These are phyloP conservation scores for Entelurus aequoreus DNA, from an alignment of 2,113 vertebrate species.

Conservation along the genomic window DNA sequence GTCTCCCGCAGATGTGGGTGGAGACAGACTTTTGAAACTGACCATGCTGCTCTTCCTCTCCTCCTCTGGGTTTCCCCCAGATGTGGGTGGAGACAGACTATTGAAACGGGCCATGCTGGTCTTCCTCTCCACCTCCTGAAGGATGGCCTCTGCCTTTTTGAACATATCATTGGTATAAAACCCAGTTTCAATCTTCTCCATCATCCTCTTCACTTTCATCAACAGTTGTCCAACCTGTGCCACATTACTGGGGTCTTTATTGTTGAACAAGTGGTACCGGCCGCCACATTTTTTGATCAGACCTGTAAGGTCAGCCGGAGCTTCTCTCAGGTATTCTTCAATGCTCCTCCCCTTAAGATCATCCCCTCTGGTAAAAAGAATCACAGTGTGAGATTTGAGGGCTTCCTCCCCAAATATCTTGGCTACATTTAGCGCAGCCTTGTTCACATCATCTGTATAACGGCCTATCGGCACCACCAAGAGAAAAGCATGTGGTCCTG, in stretches of 20 bases:
- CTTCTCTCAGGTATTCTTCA: conserved; percentile 52
- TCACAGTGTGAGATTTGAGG: conserved; percentile 60
- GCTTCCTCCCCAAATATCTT: conserved; percentile 65
- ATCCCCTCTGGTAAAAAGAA: conserved; percentile 70
- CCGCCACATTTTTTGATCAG: conserved; percentile 66
- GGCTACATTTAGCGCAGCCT: conserved; percentile 47
- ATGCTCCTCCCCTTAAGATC: conserved; percentile 58
- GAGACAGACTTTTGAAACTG: neutral
- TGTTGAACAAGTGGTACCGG: conserved; percentile 72
- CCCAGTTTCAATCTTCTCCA: conserved; percentile 30
- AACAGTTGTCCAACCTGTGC: conserved; percentile 62
- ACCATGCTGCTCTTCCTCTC: conserved; percentile 43
- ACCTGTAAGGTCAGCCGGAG: conserved; percentile 47
- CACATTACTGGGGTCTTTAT: conserved; percentile 50
- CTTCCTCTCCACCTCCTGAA: conserved; percentile 64
- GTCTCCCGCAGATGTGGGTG: conserved; percentile 42
- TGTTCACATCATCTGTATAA: conserved; percentile 61
- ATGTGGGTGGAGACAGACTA: neutral
- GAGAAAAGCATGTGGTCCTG: conserved; percentile 73
- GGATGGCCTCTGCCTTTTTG: conserved; percentile 57
- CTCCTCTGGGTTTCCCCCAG: conserved; percentile 62
- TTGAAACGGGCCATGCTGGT: neutral
- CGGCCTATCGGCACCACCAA: conserved; percentile 69
- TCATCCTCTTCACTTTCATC: conserved; percentile 63
- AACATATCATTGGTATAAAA: conserved; percentile 67